Base-by-base conservation (phyloP, 2,797 vertebrate genomes). In the Kryptopterus vitreolus region DNA sequence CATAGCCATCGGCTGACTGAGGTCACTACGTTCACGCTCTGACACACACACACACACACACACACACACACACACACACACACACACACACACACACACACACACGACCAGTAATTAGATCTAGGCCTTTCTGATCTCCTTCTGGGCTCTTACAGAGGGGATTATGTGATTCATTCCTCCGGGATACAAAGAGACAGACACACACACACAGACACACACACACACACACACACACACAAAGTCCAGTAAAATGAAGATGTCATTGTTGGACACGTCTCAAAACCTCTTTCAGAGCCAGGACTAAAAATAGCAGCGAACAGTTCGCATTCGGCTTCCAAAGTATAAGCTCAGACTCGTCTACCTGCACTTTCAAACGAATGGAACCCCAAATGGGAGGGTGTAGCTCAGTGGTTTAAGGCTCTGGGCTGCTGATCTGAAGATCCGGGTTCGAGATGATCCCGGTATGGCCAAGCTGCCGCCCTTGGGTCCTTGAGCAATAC, bases 91-190 rank as follows among this genome's bases (percentile, higher is more conserved):
- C 65, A 78, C 35, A 55, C 33, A 66, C 63, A 71, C 63, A 13
- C 35, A 46, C 38, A 50, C 46, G 22, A 31, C 59, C 18, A 43
- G 82, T 77, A 83, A 80, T 83, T 80, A 84, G 76, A 81, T 84
- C 69, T n/a, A 69, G 74, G 78, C 22, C 59, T 68, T 71, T 78
- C 50, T 69, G 80, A 63, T 63, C 74, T 43, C 58, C 62, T 43
- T 38, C 2, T 29, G 29, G 63, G n/a, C 57, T 81, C 8, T 46
- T 61, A 61, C 52, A 81, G 52, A 69, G 52, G 24, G 43, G 75
- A 81, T 83, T 84, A 73, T 61, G 35, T 31, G 75, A 35, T 13
- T 31, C 79, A 55, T 59, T 69, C 79, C 58, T 53, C 53, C 48
- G 3, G 68, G 70, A 57, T 52, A 24, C 22, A 73, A 22, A 69